Conservation (phyloP, 2,113 vertebrate species). For the Pampusana beccarii region DNA sequence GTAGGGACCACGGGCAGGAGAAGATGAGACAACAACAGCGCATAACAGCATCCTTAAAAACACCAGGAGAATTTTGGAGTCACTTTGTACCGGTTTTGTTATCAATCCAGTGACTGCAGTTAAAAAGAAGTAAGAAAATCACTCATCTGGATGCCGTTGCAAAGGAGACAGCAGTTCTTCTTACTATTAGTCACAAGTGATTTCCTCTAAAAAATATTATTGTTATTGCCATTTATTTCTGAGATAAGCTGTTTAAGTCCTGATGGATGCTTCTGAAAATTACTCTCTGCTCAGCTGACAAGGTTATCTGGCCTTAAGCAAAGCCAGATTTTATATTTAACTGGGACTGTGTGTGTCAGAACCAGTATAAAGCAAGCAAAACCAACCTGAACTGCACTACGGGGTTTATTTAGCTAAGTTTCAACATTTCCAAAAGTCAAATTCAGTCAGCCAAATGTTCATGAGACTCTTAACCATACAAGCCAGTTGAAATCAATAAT, state of each 20-base stretch:
- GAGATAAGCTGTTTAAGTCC: neutral
- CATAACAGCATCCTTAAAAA: neutral
- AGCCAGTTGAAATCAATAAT: neutral
- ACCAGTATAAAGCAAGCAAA: neutral
- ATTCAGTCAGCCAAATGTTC: neutral
- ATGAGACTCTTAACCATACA: too few species aligned
- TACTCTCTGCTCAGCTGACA: neutral
- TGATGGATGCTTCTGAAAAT: conserved; percentile 26
- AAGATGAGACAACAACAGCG: neutral
- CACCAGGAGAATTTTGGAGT: fast-evolving
- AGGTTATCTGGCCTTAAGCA: neutral
- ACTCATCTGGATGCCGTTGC: neutral
- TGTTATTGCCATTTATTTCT: neutral
- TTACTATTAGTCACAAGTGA: neutral
- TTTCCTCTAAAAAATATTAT: neutral
- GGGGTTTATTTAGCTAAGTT: neutral
- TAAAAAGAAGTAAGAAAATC: neutral
- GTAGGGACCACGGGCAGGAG: fast-evolving
- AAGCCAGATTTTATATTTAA: neutral
- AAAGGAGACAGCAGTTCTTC: neutral
- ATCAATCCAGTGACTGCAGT: neutral
- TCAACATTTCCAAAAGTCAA: neutral
- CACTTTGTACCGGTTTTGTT: neutral
- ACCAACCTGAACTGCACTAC: neutral
- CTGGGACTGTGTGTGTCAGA: neutral